Conservation (phyloP, 1,140 invertebrate genomes). For the Cydia strobilella region DNA sequence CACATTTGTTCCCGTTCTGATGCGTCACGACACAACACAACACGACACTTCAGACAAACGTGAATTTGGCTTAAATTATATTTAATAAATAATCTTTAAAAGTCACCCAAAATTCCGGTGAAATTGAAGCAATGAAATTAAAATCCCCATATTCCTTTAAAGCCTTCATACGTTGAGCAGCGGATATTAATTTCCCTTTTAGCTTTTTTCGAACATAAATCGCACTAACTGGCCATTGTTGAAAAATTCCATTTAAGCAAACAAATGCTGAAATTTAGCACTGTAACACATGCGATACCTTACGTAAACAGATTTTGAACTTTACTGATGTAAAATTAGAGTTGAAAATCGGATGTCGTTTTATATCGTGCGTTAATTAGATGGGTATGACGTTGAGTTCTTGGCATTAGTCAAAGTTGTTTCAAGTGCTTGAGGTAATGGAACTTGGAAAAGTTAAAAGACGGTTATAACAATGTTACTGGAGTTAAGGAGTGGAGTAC, state of each 20-base stretch:
- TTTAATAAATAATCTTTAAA: not conserved
- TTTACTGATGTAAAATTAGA: not conserved
- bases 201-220: not conserved
- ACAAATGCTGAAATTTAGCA: conserved; percentile 17
- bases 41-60: too few species aligned
- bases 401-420: conserved; percentile 18
- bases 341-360: not conserved
- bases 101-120: not conserved
- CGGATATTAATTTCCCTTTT: conserved; percentile 13
- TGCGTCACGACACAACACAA: too few species aligned
- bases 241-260: conserved; percentile 18
- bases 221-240: conserved; percentile 19
- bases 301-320: not conserved
- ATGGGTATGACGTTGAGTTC: not conserved
- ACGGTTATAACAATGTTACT: not conserved
- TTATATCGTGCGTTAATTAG: not conserved
- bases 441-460: conserved; percentile 9
- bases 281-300: conserved; percentile 18
- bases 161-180: conserved; percentile 1
- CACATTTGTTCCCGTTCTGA: too few species aligned
- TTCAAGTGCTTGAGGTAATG: not conserved
- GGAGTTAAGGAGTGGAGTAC: not conserved
- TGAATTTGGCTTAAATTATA: too few species aligned
- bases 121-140: not conserved
- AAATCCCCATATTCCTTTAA: not conserved